Evolutionary conservation across 2,888 invertebrate species (phyloP), one percentile per base, ranked within the genome.

Genomic region (Yponomeuta cagnagella): DNA sequence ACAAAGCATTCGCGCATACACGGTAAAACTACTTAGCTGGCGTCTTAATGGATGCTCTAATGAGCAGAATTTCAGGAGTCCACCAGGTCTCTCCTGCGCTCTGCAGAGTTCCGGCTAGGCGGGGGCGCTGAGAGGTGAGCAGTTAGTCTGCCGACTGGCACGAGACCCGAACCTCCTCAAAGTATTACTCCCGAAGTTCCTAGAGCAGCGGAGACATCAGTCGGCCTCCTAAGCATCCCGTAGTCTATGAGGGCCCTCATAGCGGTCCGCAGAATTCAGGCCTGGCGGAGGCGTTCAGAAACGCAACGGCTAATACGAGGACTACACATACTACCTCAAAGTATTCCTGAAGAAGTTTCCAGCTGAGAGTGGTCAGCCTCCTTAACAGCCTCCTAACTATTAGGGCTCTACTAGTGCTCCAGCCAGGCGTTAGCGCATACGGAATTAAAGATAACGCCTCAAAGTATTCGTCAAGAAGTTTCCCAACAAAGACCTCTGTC

Each of bases 161-260:
- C 43, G 9, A 8, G 8, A 43, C 8, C 6, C 71, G 69, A 75
- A 93, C 93, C 97, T 94, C 76, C 98, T 93, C 23, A 98, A 88
- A 0, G 98, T 98, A 78, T 97, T 98, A 76, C 97, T 93, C 68
- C 98, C 89, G 87, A 98, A 98, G 76, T 95, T 96, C n/a, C 97
- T 96, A 2, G 96, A 94, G 23, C 23, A 23, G 23, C 23, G 15
- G 95, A 93, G 0, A 81, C 76, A 79, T 97, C 97, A 10, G 95
- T 95, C 0, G 98, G 97, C 76, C 98, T 96, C 66, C 97, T 92
- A 74, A 98, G 89, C 72, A 97, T 90, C 70, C 96, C 97, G 48
- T 95, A 94, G 83, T 98, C 98, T 0, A 98, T 95, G 65, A 98
- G 88, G 30, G 96, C 95, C 71, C 97, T 92, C 31, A 98, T 91